phyloP scores from a whole-genome alignment of 23 tunicate genomes.

The Aplidium turbinatum region DNA sequence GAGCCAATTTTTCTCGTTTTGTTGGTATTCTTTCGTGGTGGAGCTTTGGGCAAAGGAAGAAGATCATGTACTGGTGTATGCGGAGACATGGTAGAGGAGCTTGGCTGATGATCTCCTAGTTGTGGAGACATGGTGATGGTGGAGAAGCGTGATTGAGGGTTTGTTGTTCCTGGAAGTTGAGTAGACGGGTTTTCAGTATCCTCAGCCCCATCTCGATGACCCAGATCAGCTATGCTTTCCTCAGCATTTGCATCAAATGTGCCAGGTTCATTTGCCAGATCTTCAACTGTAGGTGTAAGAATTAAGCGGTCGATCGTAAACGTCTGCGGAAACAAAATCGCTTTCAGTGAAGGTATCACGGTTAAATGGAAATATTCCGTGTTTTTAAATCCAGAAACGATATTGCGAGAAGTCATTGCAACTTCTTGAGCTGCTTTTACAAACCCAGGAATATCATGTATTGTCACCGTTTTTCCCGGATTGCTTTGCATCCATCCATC shows the following conservation, averaged over 20 bases:
- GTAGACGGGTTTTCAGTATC: background rate
- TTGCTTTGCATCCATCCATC: conserved; percentile 38
- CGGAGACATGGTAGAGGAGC: conserved; percentile 4
- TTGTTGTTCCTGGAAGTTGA: background rate
- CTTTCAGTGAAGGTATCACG: conserved; percentile 22
- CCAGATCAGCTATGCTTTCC: conserved; percentile 1
- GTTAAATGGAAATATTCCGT: conserved; percentile 14
- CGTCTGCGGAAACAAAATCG: conserved; percentile 12
- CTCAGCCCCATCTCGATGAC: background rate
- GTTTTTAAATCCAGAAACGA: conserved; percentile 12
- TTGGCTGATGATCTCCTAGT: conserved; percentile 5
- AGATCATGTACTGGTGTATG: conserved; percentile 9
- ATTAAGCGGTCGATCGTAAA: conserved; percentile 5
- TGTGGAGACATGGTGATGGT: background rate
- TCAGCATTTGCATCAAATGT: conserved; percentile 6
- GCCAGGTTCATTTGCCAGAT: background rate
- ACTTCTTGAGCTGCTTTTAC: conserved; percentile 17
- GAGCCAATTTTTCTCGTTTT: conserved; percentile 8
- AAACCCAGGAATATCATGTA: conserved; percentile 2
- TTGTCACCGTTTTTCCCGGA: conserved; percentile 11
- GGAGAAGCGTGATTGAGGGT: conserved; percentile 5
- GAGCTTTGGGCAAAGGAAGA: conserved; percentile 15
- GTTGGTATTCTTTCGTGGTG: conserved; percentile 1
- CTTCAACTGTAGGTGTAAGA: background rate
- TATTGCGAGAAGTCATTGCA: conserved; percentile 20